Base-by-base conservation (phyloP, 2,888 invertebrate species). In the Luperina testacea region DNA sequence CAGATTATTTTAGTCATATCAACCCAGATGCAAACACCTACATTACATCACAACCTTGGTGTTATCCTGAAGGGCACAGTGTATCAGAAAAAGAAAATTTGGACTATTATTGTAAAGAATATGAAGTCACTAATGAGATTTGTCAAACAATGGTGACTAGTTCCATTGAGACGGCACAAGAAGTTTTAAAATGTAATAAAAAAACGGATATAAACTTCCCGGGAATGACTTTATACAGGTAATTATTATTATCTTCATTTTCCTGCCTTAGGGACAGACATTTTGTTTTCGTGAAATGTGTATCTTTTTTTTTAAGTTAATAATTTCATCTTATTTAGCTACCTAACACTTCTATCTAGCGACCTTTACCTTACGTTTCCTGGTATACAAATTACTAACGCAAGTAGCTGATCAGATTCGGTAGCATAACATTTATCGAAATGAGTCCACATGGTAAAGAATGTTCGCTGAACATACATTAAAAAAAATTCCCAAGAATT, bases 11-110 rank as follows among this genome's bases (percentile, higher is more conserved):
- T 48, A 90, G 88, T 73, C 79, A 82, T 32, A 87, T 75, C 17
- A 85, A 84, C 70, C 85, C 85, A 53, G 88, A 91, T 72, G 80
- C 83, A 53, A 87, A 83, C 63, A 68, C 76, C 59, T 88, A 93
- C 82, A 89, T 95, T 48, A 88, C 91, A 82, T 92, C 92, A 72
- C 84, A 90, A 53, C 96, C 96, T 20, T 96, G 96, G 96, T 89
- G 89, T 73, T 88, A 88, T 59, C 80, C 86, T 75, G 95, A 94
- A 90, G 90, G 78, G 73, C 91, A 94, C 65, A 95, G 96, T 93
- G 94, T 96, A 11, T 93, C 94, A 72, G 96, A 96, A 83, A 88
- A 85, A 82, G 95, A 96, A 83, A 93, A 92, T 86, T 89, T 91
- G 17, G 92, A 93, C 38, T 88, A 86, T 84, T 96, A 94, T 82